Conservation (phyloP, 2,888 invertebrate genomes). For the Hypomecis atomaria region DNA sequence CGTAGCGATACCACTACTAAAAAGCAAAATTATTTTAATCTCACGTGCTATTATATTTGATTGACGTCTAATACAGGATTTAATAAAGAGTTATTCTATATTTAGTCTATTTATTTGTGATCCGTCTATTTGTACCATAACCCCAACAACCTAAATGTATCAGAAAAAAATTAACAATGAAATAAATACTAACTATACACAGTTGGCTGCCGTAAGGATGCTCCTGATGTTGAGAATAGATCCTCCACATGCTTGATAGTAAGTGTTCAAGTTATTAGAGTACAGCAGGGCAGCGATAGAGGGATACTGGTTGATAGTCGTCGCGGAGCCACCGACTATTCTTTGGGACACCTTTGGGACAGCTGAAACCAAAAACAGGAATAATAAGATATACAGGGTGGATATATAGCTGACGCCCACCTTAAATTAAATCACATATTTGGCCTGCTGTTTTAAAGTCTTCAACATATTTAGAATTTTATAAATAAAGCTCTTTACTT, state of each 20-base stretch:
- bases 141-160: not conserved
- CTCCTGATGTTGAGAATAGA: constrained; percentile 53
- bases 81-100: no score
- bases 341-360: constrained; percentile 43
- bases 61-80: no score
- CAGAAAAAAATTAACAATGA: not conserved
- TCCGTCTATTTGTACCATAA: no score
- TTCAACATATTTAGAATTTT: no score
- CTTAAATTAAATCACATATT: no score
- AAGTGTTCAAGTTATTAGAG: constrained; percentile 32
- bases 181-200: constrained; percentile 48
- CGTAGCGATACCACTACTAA: no score
- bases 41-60: no score
- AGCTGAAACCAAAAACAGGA: constrained; percentile 36
- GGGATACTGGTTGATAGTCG: constrained; percentile 51
- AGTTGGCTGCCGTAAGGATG: constrained; percentile 59
- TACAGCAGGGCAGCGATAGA: constrained; percentile 43
- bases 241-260: constrained; percentile 48
- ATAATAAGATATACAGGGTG: not conserved
- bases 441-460: no score
- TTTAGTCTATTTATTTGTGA: no score
- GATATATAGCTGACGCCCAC: no score
- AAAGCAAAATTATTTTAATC: no score
- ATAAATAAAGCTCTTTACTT: no score
- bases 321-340: constrained; percentile 53